Conservation (phyloP, 2,113 vertebrate genomes). For the Oostethus manadensis region DNA sequence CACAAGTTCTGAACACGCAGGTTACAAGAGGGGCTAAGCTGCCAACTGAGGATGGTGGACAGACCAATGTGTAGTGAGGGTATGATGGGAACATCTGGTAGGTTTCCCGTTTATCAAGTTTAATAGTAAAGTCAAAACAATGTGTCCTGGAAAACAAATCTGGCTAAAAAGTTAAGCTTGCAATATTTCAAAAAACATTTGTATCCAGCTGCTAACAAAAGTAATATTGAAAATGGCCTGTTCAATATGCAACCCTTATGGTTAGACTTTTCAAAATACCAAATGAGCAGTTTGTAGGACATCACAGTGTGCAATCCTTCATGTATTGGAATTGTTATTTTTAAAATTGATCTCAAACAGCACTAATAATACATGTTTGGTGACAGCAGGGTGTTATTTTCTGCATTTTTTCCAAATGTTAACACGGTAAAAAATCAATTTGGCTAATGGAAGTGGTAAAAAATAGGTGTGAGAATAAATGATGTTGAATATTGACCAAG, state of each 20-base stretch:
- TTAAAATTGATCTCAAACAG: constrained; percentile 25
- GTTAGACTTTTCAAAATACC: constrained; percentile 1
- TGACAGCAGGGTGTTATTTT: constrained; percentile 15
- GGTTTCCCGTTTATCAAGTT: no score
- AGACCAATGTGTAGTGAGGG: no score
- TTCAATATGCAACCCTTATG: constrained; percentile 52
- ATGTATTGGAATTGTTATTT: constrained; percentile 32
- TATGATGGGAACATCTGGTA: no score
- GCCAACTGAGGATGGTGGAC: no score
- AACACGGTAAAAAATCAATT: constrained; percentile 5
- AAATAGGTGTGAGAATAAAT: constrained; percentile 42
- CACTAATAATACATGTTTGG: constrained; percentile 7
- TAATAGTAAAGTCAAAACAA: no score
- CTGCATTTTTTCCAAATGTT: constrained; percentile 16
- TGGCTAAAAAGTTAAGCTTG: constrained; percentile 52
- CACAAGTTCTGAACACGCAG: no score
- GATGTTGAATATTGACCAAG: constrained; percentile 47
- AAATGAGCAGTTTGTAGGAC: not conserved
- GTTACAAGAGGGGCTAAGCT: no score
- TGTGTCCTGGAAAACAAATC: no score
- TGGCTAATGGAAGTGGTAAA: not conserved
- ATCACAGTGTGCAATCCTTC: not conserved
- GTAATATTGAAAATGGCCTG: constrained; percentile 51
- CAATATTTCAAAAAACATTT: constrained; percentile 50
- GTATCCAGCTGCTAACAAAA: constrained; percentile 56